phyloP scores from a whole-genome alignment of 2,797 vertebrate genomes.

The Lepus oiostolus region DNA sequence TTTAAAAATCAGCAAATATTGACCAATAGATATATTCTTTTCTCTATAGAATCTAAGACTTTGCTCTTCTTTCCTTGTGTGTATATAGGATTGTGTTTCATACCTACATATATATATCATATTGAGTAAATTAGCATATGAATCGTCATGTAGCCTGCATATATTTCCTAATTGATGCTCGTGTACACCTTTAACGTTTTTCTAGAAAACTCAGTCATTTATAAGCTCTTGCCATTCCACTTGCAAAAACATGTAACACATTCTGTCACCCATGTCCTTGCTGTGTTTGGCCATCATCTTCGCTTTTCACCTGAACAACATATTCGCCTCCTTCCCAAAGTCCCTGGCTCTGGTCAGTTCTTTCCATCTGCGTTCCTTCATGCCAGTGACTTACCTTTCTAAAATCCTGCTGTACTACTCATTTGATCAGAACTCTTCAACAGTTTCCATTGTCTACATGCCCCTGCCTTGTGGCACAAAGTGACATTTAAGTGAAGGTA shows the following conservation, averaged over 20 bases:
- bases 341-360: background rate
- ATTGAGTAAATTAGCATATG: background rate
- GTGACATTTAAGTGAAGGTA: background rate
- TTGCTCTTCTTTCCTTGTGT: background rate
- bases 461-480: background rate
- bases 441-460: background rate
- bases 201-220: background rate
- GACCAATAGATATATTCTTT: background rate
- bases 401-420: background rate
- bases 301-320: background rate
- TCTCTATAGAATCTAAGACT: background rate
- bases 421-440: background rate
- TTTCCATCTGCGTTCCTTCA: background rate
- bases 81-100: background rate
- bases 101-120: too few relatives aligned
- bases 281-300: background rate
- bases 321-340: background rate
- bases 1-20: background rate
- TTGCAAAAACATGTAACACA: background rate
- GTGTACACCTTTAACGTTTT: background rate
- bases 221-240: background rate
- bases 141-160: background rate
- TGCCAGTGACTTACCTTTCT: background rate
- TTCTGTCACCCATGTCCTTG: background rate
- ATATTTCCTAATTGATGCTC: background rate